phyloP scores from a whole-genome alignment of 2,888 invertebrate species.

The Nymphalis c-album region DNA sequence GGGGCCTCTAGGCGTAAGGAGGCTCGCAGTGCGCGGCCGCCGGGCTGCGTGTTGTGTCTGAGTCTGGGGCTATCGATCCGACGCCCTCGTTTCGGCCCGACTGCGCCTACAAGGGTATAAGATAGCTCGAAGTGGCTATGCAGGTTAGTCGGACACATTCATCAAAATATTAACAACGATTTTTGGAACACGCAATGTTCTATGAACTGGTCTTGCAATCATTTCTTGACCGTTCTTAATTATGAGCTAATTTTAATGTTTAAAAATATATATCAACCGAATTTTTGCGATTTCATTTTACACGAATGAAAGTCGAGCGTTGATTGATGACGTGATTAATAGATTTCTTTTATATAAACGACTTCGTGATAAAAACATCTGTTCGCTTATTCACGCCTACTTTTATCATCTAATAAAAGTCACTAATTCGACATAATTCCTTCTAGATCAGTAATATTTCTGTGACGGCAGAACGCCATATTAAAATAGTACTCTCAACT shows the following conservation, averaged over 20 bases:
- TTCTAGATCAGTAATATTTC: slow-evolving; percentile 23
- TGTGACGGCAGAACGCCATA: slow-evolving; percentile 16
- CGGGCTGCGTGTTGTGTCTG: slow-evolving; percentile 67
- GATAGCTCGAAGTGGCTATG: slow-evolving; percentile 54
- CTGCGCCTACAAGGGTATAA: slow-evolving; percentile 65
- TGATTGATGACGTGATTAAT: slow-evolving; percentile 29
- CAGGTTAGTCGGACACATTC: slow-evolving; percentile 47
- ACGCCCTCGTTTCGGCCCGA: slow-evolving; percentile 77
- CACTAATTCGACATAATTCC: slow-evolving; percentile 14
- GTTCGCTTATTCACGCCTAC: slow-evolving; percentile 10
- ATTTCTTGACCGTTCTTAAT: slow-evolving; percentile 1
- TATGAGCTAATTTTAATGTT: slow-evolving; percentile 2
- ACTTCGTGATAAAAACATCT: slow-evolving; percentile 8
- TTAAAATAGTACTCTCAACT: slow-evolving; percentile 17
- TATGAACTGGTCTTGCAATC: neutral
- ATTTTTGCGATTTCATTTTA: slow-evolving; percentile 5
- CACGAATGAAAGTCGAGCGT: slow-evolving; percentile 12
- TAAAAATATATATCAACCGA: slow-evolving; percentile 10
- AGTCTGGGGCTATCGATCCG: slow-evolving; percentile 82
- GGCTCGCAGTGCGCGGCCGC: slow-evolving; percentile 42
- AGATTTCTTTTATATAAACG: slow-evolving; percentile 16
- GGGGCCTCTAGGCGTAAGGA: slow-evolving; percentile 35
- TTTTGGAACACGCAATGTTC: slow-evolving; percentile 31
- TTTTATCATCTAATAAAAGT: slow-evolving; percentile 24
- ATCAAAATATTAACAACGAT: slow-evolving; percentile 38